These are phyloP conservation scores for Scaptomyza tumidula DNA, from an alignment of 2,888 invertebrate species.

Conservation along the genomic window DNA sequence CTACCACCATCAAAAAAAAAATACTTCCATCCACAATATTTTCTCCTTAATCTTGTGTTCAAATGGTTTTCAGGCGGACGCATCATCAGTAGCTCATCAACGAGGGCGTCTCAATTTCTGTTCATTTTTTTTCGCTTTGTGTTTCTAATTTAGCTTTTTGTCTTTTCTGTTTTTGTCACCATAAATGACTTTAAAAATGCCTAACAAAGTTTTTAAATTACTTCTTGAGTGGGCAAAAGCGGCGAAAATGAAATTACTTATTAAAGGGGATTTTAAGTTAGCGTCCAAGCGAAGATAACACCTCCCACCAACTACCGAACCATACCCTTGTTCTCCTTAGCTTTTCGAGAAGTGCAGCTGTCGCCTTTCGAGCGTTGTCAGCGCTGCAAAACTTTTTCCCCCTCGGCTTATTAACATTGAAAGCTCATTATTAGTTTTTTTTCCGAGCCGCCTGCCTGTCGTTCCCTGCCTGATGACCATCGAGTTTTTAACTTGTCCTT, in stretches of 20 bases:
- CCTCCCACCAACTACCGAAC: neutral
- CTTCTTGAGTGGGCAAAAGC: slow-evolving; percentile 64
- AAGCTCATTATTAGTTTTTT: slow-evolving; percentile 80
- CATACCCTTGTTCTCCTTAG: fast-evolving
- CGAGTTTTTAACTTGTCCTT: slow-evolving; percentile 40
- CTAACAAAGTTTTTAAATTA: slow-evolving; percentile 79
- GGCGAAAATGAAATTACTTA: slow-evolving; percentile 71
- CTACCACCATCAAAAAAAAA: too few relatives aligned
- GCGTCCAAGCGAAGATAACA: slow-evolving; percentile 20
- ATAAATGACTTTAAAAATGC: slow-evolving; percentile 78
- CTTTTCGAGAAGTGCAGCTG: slow-evolving; percentile 47
- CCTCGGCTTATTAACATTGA: slow-evolving; percentile 79
- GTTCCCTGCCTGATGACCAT: slow-evolving; percentile 18
- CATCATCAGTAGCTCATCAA: slow-evolving; percentile 78
- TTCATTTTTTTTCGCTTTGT: slow-evolving; percentile 24
- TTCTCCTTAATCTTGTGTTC: neutral
- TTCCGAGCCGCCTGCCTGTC: slow-evolving; percentile 26
- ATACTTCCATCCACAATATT: neutral
- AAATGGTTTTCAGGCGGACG: slow-evolving; percentile 21
- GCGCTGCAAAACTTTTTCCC: slow-evolving; percentile 38
- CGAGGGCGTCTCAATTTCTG: slow-evolving; percentile 50
- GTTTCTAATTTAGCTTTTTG: slow-evolving; percentile 21
- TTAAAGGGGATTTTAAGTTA: slow-evolving; percentile 69
- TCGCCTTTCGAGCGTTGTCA: slow-evolving; percentile 35
- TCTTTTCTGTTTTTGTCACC: slow-evolving; percentile 41